Evolutionary conservation across 2,888 invertebrate species (phyloP).

Genomic region (Timema cristinae): DNA sequence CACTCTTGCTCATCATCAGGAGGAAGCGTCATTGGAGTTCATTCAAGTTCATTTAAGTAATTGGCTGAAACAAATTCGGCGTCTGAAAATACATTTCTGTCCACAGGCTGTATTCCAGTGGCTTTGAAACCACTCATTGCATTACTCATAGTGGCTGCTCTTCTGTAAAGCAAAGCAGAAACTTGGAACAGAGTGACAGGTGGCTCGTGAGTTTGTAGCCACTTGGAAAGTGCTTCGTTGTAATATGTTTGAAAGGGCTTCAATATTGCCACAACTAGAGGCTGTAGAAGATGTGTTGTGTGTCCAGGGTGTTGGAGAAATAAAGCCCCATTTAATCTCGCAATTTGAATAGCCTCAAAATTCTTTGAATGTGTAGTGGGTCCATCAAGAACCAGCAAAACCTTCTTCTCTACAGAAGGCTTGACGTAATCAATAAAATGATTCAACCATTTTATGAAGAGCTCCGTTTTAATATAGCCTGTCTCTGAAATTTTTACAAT

Average conservation of each 20-base stretch:
- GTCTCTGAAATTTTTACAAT: too few species aligned
- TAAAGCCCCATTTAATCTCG: background rate
- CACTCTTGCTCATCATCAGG: too few species aligned
- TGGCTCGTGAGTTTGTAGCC: background rate
- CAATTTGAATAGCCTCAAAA: background rate
- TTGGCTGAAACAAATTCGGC: background rate
- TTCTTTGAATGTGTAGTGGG: slow-evolving; percentile 8
- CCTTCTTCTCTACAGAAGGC: too few species aligned
- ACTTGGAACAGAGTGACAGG: background rate
- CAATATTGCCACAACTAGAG: background rate
- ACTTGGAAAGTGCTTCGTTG: background rate
- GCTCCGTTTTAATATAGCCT: too few species aligned
- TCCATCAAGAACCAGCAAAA: too few species aligned
- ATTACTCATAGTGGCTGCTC: background rate
- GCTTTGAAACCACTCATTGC: slow-evolving; percentile 4
- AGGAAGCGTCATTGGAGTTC: too few species aligned
- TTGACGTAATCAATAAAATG: too few species aligned
- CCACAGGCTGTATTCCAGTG: background rate
- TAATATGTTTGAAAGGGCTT: background rate
- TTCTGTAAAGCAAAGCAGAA: background rate
- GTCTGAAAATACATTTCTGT: slow-evolving; percentile 1
- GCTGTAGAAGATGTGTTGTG: background rate
- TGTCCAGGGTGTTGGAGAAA: background rate
- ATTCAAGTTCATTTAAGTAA: too few species aligned
- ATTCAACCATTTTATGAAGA: too few species aligned